Evolutionary conservation across 2,797 vertebrate species (phyloP), one percentile per base, ranked within the genome.

Genomic region (Trachurus trachurus): DNA sequence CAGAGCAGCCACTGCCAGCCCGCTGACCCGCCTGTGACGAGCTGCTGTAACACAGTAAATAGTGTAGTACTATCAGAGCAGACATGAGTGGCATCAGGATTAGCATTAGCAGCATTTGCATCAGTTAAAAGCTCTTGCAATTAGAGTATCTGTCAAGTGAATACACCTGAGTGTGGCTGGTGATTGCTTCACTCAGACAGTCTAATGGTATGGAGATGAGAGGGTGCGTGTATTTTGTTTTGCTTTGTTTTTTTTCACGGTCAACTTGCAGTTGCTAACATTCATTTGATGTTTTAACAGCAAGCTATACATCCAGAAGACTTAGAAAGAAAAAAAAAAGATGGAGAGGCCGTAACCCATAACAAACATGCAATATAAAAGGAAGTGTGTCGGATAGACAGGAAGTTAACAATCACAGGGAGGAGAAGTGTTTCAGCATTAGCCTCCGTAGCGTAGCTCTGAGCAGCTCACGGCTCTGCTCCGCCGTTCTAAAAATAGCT

Each of bases 351-450:
- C 66, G 11, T 17, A 9, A 56, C 22, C 62, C 52, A 66, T 58
- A 60, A 72, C 47, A 88, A 82, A 82, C 75, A 64, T 1, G 58
- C 45, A 67, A 26, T 58, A 71, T 50, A 78, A 83, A 83, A 34
- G 37, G 65, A 80, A 50, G 82, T 56, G 73, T 75, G 72, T 74
- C 78, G 85, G 83, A 84, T 81, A 77, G 83, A 84, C 82, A 77
- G 87, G 87, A 90, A 79, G 86, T 83, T 67, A 40, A 70, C 73
- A 59, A 78, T 68, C 29, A 62, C 69, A 67, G 67, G 40, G 31
- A 34, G 49, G 57, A 87, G 42, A 86, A 81, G 79, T 17, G 45
- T 54, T 80, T 81, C 15, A 61, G 66, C 26, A 26, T 26, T 26
- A 26, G 26, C 26, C 26, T 26, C 26, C 26, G 3, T 26, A 26